Base-by-base conservation (phyloP, 2,797 vertebrate genomes). In the Muscicapa striata region DNA sequence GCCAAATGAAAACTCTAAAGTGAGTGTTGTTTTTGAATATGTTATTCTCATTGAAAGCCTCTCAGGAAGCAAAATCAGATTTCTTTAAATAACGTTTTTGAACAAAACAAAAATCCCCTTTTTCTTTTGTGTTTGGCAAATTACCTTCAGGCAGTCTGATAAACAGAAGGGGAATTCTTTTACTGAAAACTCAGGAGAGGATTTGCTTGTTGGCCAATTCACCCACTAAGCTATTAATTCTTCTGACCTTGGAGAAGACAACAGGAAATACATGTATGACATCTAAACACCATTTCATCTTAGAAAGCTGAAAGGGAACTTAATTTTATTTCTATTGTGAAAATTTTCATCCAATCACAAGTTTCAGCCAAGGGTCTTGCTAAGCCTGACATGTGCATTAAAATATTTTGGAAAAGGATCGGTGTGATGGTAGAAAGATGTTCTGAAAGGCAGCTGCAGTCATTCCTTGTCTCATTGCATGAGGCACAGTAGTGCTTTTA, bases 211-310 rank as follows among this genome's bases (percentile, higher is more conserved):
- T 86, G 73, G 40, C 58, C 84, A 88, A 32, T 91, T 83, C 77
- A 72, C 27, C 40, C 21, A 26, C 40, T 74, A 62, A 84, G 34
- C 34, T 91, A 66, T 82, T 90, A 68, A 45, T 63, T 75, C 24
- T 62, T 94, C 83, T 88, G 84, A 92, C 89, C 82, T 91, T 75
- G 84, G 54, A 96, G 58, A 75, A 82, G 23, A 87, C 69, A 93
- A 84, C 32, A 74, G 41, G 68, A 77, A 92, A 85, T 61, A 61
- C 10, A 58, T 3, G 0, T 62, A 48, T 46, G 49, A 34, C 11
- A 62, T 52, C 19, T 52, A 45, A 92, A 15, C 19, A 80, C 19
- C 12, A 23, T 74, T 94, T 78, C 46, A 54, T 30, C 49, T 75
- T 59, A 40, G 46, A 61, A 78, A 67, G 34, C 17, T 61, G 46